phyloP scores from a whole-genome alignment of 2,888 invertebrate species.

The Sminthurinus aureus region DNA sequence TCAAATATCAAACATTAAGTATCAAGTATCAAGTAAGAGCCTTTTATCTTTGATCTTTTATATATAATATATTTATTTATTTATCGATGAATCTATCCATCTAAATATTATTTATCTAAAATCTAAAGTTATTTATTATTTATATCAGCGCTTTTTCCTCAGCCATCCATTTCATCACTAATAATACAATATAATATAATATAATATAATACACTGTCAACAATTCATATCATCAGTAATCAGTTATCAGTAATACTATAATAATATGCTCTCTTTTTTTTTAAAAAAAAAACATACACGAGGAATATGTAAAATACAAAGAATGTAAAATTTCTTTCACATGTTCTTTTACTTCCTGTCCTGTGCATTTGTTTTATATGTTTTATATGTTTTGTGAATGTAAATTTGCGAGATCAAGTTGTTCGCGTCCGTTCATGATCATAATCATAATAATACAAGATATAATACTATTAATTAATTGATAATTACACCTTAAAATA shows the following conservation, averaged over 20 bases:
- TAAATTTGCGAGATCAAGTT: conserved; percentile 20
- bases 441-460: background rate
- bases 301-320: conserved; percentile 12
- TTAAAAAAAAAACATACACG: background rate
- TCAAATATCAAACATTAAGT: too few species aligned
- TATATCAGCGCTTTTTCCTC: background rate
- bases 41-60: too few species aligned
- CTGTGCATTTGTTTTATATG: background rate
- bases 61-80: too few species aligned
- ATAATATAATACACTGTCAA: background rate
- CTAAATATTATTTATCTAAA: too few species aligned
- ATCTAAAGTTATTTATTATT: too few species aligned
- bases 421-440: background rate
- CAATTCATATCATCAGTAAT: background rate
- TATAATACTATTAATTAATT: background rate
- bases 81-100: too few species aligned
- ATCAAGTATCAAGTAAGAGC: too few species aligned
- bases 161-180: background rate
- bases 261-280: background rate
- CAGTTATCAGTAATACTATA: background rate
- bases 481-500: too few species aligned
- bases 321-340: conserved; percentile 18
- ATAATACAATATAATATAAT: background rate
- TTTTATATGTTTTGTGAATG: conserved; percentile 5
- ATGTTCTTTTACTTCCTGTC: background rate